A percentile compares a stretch with the other conserved stretches of the same genome.
phyloP scores from a whole-genome alignment of 2,113 vertebrate genomes.

The Propithecus coquereli region DNA sequence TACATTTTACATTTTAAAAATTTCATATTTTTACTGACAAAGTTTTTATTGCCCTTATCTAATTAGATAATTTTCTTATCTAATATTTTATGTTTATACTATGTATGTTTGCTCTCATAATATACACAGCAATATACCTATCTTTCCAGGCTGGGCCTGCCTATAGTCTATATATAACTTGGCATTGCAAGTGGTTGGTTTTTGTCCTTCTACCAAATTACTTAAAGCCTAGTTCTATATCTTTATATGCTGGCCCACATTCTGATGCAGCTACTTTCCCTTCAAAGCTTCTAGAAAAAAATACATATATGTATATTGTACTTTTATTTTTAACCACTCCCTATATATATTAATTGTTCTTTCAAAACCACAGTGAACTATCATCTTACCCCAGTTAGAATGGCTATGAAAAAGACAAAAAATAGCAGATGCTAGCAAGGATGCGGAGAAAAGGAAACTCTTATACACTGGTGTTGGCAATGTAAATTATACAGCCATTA shows the following conservation, averaged over 20 bases:
- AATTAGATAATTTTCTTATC: background rate
- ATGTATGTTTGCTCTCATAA: background rate
- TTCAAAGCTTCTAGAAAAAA: background rate
- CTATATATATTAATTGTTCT: background rate
- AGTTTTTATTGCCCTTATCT: background rate
- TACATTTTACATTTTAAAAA: background rate
- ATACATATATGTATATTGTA: background rate
- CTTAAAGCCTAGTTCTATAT: background rate
- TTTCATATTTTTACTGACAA: background rate
- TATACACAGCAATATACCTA: background rate
- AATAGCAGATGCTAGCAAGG: background rate
- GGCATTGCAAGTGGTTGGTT: background rate
- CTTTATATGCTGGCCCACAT: background rate
- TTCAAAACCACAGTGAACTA: background rate
- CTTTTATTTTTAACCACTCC: conserved; percentile 21
- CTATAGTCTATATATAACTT: background rate
- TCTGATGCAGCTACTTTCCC: background rate
- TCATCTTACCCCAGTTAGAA: background rate
- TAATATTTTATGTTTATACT: background rate
- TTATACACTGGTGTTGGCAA: background rate
- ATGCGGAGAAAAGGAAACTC: background rate
- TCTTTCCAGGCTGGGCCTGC: background rate
- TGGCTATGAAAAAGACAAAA: background rate
- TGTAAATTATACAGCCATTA: background rate
- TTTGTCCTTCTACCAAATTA: background rate